These are phyloP conservation scores for Anarrhichthys ocellatus DNA, from an alignment of 2,113 vertebrate genomes.

Conservation along the genomic window DNA sequence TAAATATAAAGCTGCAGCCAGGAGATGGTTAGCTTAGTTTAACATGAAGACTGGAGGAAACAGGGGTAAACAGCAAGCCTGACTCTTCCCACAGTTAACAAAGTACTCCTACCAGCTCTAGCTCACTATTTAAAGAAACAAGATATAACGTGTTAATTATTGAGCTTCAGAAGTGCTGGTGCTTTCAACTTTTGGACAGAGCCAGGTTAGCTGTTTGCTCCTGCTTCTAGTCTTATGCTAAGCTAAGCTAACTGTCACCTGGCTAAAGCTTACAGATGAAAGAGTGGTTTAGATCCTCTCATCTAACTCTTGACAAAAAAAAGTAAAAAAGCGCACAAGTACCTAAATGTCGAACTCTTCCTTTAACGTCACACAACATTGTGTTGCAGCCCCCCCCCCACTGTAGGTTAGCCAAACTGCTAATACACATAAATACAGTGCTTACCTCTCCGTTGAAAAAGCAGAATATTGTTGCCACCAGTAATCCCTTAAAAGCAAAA, in stretches of 20 bases:
- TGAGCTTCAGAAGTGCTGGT: too few species aligned
- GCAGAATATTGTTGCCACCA: constrained; percentile 97
- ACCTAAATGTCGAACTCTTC: background rate
- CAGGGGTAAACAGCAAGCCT: too few species aligned
- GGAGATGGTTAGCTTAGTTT: too few species aligned
- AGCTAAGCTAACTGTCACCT: background rate
- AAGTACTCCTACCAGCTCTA: too few species aligned
- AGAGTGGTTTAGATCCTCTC: background rate
- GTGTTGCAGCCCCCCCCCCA: background rate
- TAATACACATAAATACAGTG: background rate
- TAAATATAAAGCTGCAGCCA: too few species aligned
- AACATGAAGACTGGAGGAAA: too few species aligned
- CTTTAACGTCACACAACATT: background rate
- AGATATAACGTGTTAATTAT: too few species aligned
- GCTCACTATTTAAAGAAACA: too few species aligned
- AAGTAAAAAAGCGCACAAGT: background rate
- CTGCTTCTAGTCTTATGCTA: background rate
- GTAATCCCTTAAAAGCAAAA: constrained; percentile 87
- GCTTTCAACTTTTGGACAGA: too few species aligned
- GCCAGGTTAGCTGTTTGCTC: too few species aligned
- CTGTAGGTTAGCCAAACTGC: background rate
- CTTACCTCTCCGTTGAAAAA: constrained; percentile 98
- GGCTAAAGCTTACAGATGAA: too few species aligned
- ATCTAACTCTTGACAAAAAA: background rate
- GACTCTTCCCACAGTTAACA: too few species aligned